Percentiles rank a stretch among this genome's conserved stretches.
Evolutionary conservation across 2,113 vertebrate genomes (phyloP).

Genomic region (Pterocles orientalis): DNA sequence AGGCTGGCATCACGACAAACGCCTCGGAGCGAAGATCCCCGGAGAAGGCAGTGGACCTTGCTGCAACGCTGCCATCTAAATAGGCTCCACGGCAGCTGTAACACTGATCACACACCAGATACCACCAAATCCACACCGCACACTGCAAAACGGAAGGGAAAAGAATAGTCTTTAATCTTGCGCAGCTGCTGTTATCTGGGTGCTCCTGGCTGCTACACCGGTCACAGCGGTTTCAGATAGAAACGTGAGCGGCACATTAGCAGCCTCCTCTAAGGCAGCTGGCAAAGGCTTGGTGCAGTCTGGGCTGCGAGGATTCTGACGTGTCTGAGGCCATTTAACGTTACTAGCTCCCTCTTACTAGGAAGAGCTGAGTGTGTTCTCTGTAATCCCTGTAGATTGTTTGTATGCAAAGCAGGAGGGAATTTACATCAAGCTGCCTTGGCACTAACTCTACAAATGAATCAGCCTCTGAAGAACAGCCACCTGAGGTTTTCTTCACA

Average conservation of each 20-base stretch:
- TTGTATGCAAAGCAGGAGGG: background rate
- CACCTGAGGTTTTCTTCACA: background rate
- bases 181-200: background rate
- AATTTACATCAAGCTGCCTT: background rate
- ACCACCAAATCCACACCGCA: background rate
- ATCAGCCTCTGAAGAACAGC: background rate
- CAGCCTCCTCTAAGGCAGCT: background rate
- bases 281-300: background rate
- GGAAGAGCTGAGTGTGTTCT: background rate
- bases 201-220: background rate
- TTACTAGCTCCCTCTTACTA: background rate
- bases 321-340: background rate
- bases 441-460: background rate
- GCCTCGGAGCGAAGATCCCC: rapidly evolving
- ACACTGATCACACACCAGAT: background rate
- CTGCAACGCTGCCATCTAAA: background rate
- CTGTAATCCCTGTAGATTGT: background rate
- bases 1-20: background rate
- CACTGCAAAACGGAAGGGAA: background rate
- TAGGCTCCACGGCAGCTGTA: background rate
- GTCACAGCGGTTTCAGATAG: background rate
- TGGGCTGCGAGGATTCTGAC: background rate
- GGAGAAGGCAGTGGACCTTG: background rate
- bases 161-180: background rate
- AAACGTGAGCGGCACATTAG: background rate